Evolutionary conservation across 2,888 invertebrate genomes (phyloP).

Genomic region (Eustalomyia histrio): DNA sequence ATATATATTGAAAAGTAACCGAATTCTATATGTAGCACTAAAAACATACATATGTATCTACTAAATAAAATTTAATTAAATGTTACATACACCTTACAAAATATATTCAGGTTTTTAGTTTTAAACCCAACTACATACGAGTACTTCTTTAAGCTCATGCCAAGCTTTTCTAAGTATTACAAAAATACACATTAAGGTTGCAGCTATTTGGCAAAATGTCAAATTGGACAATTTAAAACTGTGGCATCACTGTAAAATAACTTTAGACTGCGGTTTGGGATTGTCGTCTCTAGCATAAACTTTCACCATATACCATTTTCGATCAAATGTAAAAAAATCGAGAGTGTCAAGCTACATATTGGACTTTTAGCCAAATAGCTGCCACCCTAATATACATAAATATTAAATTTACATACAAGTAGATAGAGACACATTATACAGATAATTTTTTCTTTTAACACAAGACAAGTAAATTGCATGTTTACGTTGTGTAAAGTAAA

Average conservation of each 20-base stretch:
- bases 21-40: conserved; percentile 2
- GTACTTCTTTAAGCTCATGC: neutral
- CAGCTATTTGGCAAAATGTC: no score
- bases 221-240: no score
- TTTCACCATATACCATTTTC: no score
- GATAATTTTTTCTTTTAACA: conserved; percentile 5
- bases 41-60: neutral
- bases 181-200: no score
- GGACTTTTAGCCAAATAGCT: no score
- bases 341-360: no score
- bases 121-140: neutral
- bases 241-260: no score
- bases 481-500: conserved; percentile 43
- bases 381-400: neutral
- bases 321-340: no score
- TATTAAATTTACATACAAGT: conserved; percentile 37
- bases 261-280: no score
- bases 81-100: conserved; percentile 30
- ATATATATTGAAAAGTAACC: neutral
- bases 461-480: conserved; percentile 49
- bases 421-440: neutral
- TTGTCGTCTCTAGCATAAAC: no score
- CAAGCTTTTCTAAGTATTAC: no score
- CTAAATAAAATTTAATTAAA: conserved; percentile 49
- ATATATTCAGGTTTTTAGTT: neutral